phyloP scores from a whole-genome alignment of 2,797 vertebrate species.

The Falco berigora region DNA sequence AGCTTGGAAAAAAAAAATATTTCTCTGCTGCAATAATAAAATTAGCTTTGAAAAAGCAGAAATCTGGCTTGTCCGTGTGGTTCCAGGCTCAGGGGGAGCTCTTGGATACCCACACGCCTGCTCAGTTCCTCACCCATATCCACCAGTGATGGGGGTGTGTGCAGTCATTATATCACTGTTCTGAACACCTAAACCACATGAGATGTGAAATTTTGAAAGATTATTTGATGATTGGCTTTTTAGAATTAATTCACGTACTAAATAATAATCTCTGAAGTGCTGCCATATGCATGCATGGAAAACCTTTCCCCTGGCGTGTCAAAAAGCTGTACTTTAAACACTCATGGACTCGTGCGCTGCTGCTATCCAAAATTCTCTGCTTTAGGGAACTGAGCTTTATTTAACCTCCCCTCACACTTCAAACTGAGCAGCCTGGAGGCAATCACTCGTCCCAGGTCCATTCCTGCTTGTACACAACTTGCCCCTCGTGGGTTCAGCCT shows the following conservation, averaged over 20 bases:
- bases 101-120: background rate
- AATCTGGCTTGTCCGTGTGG: background rate
- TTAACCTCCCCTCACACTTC: too few species aligned
- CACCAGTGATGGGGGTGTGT: background rate
- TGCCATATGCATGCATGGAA: accelerated
- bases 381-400: background rate
- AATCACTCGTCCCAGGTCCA: accelerated
- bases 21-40: background rate
- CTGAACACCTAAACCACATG: background rate
- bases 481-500: background rate
- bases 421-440: accelerated
- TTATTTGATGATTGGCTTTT: background rate
- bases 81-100: background rate
- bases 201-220: background rate
- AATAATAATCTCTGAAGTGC: background rate
- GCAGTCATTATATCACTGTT: background rate
- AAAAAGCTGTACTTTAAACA: accelerated
- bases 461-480: background rate
- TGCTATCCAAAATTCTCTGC: background rate
- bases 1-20: background rate
- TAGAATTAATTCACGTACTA: background rate
- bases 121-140: background rate
- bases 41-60: background rate
- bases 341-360: accelerated
- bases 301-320: background rate